Conservation (phyloP, 2,113 vertebrate species). For the Platycercus adscitus region DNA sequence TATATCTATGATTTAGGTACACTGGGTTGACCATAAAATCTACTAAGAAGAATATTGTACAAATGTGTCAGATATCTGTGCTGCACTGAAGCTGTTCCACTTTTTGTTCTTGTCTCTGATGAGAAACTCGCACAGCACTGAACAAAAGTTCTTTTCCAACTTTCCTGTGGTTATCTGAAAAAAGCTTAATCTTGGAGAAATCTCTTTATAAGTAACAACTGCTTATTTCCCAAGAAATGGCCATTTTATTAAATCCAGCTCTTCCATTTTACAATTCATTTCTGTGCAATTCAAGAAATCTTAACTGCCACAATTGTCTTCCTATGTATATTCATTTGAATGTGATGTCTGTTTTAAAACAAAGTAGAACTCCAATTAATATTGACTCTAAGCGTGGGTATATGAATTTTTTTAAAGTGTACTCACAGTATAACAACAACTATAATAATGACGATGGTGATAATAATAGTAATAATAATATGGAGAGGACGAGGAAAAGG, state of each 20-base stretch:
- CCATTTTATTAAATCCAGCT: background rate
- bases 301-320: background rate
- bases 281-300: background rate
- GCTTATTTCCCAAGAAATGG: background rate
- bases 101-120: background rate
- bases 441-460: background rate
- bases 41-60: background rate
- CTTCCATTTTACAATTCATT: background rate
- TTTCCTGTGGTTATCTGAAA: background rate
- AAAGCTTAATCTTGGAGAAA: background rate
- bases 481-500: background rate
- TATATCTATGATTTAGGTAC: background rate
- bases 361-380: background rate
- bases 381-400: fast-evolving
- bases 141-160: background rate
- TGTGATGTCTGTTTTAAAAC: background rate
- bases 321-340: background rate
- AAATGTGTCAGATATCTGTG: background rate
- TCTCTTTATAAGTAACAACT: background rate
- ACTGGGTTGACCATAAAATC: background rate
- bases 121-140: background rate
- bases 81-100: background rate
- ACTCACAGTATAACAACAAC: background rate
- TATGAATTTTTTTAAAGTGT: background rate
- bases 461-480: background rate